phyloP scores from a whole-genome alignment of 2,888 invertebrate species.

The Parnassius orleans region DNA sequence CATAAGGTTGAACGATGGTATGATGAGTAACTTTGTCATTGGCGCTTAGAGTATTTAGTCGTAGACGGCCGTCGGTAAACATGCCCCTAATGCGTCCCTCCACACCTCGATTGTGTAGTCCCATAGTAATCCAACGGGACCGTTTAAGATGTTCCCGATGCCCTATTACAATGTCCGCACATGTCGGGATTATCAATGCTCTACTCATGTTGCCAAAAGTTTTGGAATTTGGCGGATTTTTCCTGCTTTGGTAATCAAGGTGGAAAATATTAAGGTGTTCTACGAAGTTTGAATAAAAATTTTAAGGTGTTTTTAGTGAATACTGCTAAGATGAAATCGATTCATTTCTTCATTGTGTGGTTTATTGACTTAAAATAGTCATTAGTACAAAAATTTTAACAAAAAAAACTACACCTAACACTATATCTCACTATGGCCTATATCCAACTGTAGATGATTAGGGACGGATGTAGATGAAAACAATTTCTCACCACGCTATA shows the following conservation, averaged over 20 bases:
- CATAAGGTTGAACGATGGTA: slow-evolving; percentile 3
- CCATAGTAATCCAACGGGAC: slow-evolving; percentile 15
- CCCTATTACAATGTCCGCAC: slow-evolving; percentile 18
- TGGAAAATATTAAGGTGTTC: no score
- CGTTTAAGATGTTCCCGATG: slow-evolving; percentile 14
- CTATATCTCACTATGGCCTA: no score
- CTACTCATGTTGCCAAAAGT: slow-evolving; percentile 4
- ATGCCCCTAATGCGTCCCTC: not conserved
- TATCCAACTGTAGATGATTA: no score
- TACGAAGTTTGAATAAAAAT: no score
- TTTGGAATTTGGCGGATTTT: not conserved
- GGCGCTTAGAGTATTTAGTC: not conserved
- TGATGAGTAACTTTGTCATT: not conserved
- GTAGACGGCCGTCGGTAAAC: not conserved
- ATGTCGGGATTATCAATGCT: slow-evolving; percentile 9
- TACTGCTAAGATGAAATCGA: no score
- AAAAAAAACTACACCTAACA: no score
- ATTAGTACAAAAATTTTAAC: no score
- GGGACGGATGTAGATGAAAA: no score
- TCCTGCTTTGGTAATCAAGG: not conserved
- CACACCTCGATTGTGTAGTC: not conserved
- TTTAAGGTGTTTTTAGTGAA: no score
- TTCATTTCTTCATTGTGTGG: no score
- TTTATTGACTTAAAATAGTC: no score
- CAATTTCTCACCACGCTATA: no score